phyloP scores from a whole-genome alignment of 2,888 invertebrate genomes.

The Ormyrus rosae region DNA sequence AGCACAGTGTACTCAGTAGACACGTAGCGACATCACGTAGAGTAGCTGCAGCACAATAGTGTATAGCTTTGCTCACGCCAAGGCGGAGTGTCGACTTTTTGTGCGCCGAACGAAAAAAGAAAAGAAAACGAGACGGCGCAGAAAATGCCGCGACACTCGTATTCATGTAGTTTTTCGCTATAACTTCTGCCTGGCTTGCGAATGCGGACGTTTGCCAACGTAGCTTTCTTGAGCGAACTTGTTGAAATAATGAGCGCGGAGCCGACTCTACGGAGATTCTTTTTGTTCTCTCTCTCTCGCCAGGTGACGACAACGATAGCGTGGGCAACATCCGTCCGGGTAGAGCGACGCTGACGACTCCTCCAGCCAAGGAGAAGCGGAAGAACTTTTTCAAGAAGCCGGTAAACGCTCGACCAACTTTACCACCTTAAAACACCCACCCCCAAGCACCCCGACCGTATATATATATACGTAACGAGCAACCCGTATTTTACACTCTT shows the following conservation, averaged over 20 bases:
- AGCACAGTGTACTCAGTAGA: conserved; percentile 15
- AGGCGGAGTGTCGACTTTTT: background rate
- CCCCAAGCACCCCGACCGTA: too few species aligned
- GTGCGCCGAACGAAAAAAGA: background rate
- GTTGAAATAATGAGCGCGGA: background rate
- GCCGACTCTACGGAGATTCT: conserved; percentile 45
- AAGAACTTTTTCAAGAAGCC: conserved; percentile 99
- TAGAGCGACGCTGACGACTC: conserved; percentile 85
- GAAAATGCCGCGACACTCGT: conserved; percentile 14
- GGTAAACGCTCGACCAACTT: conserved; percentile 66
- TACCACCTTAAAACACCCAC: conserved; percentile 8
- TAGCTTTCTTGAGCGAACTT: background rate
- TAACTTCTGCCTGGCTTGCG: conserved; percentile 18
- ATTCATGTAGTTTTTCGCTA: too few species aligned
- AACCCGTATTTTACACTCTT: background rate
- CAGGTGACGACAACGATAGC: conserved; percentile 95
- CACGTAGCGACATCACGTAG: conserved; percentile 19
- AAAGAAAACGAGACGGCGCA: background rate
- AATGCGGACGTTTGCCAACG: background rate
- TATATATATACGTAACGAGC: background rate
- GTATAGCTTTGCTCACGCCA: background rate
- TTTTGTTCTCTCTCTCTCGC: conserved; percentile 52
- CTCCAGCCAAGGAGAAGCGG: conserved; percentile 96
- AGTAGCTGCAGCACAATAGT: background rate
- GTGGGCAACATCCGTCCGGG: conserved; percentile 88